These are phyloP conservation scores for Mactromeris polynyma DNA, from an alignment of 2,888 invertebrate genomes.

Conservation along the genomic window DNA sequence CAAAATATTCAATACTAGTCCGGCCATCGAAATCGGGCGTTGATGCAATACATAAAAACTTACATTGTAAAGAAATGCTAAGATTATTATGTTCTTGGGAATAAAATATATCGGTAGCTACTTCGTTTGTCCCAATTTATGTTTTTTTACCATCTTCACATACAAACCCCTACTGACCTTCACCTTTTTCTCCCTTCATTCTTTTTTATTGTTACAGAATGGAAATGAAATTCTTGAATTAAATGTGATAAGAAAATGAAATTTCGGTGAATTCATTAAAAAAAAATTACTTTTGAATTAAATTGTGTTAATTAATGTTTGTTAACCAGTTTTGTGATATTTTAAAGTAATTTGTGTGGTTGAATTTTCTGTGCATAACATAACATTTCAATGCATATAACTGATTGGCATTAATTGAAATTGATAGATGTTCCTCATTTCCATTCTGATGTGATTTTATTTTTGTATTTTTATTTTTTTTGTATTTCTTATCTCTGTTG, in stretches of 20 bases:
- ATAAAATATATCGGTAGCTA: constrained; percentile 51
- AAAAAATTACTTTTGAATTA: too few relatives aligned
- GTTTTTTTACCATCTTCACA: constrained; percentile 17
- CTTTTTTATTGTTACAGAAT: constrained; percentile 11
- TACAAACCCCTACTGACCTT: background rate
- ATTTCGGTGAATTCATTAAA: too few relatives aligned
- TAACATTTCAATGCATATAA: too few relatives aligned
- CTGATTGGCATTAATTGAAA: too few relatives aligned
- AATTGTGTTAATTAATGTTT: too few relatives aligned
- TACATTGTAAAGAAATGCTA: constrained; percentile 30
- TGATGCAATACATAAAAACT: constrained; percentile 36
- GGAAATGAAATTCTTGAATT: background rate
- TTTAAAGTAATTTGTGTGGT: too few relatives aligned
- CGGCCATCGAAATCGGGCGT: constrained; percentile 18
- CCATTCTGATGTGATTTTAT: background rate
- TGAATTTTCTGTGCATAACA: too few relatives aligned
- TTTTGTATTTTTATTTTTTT: constrained; percentile 2
- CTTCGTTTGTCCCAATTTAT: constrained; percentile 34
- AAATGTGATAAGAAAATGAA: background rate
- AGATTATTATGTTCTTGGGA: constrained; percentile 14
- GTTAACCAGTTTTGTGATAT: too few relatives aligned
- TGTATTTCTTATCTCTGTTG: background rate
- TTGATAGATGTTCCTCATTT: background rate
- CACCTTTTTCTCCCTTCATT: background rate
- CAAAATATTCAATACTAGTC: background rate